Conservation (phyloP, 2,113 vertebrate species). For the Pavo muticus region DNA sequence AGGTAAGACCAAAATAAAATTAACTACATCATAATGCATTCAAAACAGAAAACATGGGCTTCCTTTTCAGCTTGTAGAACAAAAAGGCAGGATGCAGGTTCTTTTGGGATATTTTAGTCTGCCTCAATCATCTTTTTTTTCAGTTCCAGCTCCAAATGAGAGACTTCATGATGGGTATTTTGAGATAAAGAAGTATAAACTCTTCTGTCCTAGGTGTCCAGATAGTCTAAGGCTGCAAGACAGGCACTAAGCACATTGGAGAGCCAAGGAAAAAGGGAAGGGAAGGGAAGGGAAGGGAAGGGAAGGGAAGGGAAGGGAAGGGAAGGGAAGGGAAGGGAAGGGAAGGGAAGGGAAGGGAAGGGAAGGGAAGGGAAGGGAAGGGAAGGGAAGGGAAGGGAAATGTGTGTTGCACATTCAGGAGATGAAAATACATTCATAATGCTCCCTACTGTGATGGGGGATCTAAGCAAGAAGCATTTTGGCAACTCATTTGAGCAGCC, state of each 20-base stretch:
- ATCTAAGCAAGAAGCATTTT: neutral
- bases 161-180: neutral
- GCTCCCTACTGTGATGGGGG: neutral
- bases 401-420: neutral
- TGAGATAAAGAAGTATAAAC: neutral
- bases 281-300: too few relatives aligned
- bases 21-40: neutral
- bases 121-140: neutral
- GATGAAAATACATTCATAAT: neutral
- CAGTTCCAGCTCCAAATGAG: neutral
- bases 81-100: conserved; percentile 26
- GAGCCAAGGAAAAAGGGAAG: neutral
- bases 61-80: conserved; percentile 15
- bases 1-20: conserved; percentile 40
- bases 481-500: neutral
- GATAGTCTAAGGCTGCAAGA: neutral
- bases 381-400: neutral
- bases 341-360: too few relatives aligned
- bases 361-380: neutral
- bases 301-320: neutral
- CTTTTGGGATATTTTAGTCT: neutral
- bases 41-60: neutral
- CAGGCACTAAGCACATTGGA: neutral
- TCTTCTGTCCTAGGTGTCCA: neutral
- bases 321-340: neutral